Evolutionary conservation across 2,113 vertebrate genomes (phyloP).

Genomic region (Asarcornis scutulata): DNA sequence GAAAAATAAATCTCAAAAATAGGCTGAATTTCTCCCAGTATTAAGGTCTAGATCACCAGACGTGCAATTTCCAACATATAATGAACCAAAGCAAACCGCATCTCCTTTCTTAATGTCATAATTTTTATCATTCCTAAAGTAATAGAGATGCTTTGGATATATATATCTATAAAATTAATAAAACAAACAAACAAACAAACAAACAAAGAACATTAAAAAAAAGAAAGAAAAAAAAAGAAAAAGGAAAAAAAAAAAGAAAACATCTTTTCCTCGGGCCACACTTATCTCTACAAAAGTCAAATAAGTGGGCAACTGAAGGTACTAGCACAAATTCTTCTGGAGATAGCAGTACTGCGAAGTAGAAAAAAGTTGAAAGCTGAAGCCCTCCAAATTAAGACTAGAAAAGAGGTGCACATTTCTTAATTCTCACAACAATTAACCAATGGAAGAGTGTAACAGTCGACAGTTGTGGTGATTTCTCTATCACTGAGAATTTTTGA

Average conservation of each 20-base stretch:
- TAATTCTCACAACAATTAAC: not conserved
- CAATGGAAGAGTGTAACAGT: not conserved
- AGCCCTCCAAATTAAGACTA: not conserved
- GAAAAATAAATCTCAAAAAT: conserved; percentile 21
- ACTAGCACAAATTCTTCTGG: not conserved
- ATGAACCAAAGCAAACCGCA: not conserved
- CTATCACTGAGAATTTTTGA: not conserved
- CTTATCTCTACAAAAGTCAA: not conserved
- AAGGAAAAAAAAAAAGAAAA: not conserved
- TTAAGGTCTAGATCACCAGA: not conserved
- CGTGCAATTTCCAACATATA: not conserved
- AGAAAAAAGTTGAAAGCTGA: not conserved
- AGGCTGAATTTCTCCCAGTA: not conserved
- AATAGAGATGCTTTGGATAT: not conserved
- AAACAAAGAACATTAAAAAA: no score
- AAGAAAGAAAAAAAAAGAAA: not conserved
- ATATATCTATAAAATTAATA: not conserved
- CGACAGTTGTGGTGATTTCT: rapidly evolving
- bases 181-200: no score
- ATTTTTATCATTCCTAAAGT: not conserved
- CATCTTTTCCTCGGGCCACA: not conserved
- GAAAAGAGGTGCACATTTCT: not conserved
- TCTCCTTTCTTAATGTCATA: not conserved
- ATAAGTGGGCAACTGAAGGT: not conserved
- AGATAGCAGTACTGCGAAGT: not conserved